Conservation (phyloP, 2,888 invertebrate genomes). For the Erebia epiphron region DNA sequence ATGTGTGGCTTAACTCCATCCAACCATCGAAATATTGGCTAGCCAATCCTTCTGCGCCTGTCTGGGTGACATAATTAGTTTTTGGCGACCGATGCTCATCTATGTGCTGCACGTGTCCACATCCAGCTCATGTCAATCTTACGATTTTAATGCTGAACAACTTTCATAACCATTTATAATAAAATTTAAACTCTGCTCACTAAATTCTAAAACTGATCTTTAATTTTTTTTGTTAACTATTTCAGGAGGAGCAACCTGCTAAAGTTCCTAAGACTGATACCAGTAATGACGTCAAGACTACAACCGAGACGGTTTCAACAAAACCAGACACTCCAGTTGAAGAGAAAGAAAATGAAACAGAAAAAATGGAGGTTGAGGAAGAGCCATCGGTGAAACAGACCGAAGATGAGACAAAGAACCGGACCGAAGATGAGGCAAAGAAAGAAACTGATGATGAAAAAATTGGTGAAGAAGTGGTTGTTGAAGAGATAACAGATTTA, state of each 20-base stretch:
- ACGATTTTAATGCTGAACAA: no score
- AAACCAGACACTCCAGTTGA: conserved; percentile 33
- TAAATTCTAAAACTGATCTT: background rate
- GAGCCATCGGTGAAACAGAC: conserved; percentile 38
- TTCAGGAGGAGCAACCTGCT: conserved; percentile 72
- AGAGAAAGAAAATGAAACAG: conserved; percentile 44
- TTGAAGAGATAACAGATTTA: conserved; percentile 47
- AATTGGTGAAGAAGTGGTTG: conserved; percentile 38
- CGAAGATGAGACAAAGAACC: conserved; percentile 36
- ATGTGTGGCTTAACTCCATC: no score
- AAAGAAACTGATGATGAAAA: conserved; percentile 33
- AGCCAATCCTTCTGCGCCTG: no score
- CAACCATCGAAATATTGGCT: no score
- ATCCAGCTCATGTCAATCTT: no score
- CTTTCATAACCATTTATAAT: no score
- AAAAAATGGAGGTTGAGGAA: conserved; percentile 64
- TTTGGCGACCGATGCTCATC: no score
- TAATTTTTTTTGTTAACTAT: conserved; percentile 19
- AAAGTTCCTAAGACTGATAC: conserved; percentile 81
- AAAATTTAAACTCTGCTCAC: no score
- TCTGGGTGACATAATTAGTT: no score
- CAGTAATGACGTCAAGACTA: conserved; percentile 58
- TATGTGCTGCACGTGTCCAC: no score
- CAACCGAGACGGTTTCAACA: conserved; percentile 44
- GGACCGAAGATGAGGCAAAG: conserved; percentile 36